Percentiles rank a stretch among this genome's conserved stretches.
phyloP scores from a whole-genome alignment of 2,888 invertebrate genomes.

The Tridacna gigas region DNA sequence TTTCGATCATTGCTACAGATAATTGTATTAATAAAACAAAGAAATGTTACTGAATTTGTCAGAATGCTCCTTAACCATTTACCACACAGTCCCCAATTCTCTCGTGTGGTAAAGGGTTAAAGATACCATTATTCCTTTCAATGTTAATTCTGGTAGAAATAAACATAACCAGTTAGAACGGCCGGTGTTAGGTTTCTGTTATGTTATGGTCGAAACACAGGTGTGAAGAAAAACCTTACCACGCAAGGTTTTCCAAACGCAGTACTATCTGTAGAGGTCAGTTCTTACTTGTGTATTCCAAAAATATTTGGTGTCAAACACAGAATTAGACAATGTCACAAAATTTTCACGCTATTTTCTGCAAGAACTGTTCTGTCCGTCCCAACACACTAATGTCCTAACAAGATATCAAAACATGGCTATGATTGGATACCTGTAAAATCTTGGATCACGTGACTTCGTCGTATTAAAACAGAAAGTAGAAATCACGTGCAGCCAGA shows the following conservation, averaged over 20 bases:
- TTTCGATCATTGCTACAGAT: too few relatives aligned
- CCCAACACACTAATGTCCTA: conserved; percentile 14
- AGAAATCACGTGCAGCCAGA: conserved; percentile 6
- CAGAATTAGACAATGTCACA: neutral
- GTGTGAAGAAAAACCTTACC: conserved; percentile 13
- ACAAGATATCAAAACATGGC: conserved; percentile 24
- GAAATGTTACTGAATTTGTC: too few relatives aligned
- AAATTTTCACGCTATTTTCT: conserved; percentile 3
- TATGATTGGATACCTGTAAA: conserved; percentile 24
- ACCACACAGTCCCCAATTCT: too few relatives aligned
- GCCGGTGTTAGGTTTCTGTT: neutral
- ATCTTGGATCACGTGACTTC: conserved; percentile 16
- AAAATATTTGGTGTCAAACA: neutral
- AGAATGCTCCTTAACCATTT: too few relatives aligned
- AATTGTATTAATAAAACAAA: too few relatives aligned
- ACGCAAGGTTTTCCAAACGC: neutral
- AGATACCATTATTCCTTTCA: too few relatives aligned
- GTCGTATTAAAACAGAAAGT: conserved; percentile 8
- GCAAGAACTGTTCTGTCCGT: conserved; percentile 23
- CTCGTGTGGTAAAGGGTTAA: too few relatives aligned
- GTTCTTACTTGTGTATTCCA: neutral
- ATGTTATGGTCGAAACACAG: conserved; percentile 2
- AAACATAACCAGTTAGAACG: neutral
- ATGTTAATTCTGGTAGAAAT: neutral
- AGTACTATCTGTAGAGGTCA: neutral